A percentile compares a stretch with the other conserved stretches of the same genome.
Conservation (phyloP, 1,140 invertebrate genomes). For the Coboldia fuscipes region DNA sequence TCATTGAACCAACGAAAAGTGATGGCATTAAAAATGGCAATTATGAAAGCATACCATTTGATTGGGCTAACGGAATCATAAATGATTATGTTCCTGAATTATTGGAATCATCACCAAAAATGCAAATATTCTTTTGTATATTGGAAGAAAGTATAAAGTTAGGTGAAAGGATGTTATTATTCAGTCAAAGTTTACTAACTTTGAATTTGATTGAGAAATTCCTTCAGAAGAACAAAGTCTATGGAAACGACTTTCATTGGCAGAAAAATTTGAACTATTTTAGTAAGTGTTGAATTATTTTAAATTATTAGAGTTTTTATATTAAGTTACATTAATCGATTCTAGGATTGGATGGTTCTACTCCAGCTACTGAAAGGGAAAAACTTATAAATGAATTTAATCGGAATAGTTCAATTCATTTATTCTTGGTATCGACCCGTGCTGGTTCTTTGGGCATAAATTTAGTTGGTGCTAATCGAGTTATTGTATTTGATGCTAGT, state of each 20-base stretch:
- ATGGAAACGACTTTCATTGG: conserved; percentile 50
- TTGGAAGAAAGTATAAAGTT: conserved; percentile 68
- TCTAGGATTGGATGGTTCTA: conserved; percentile 79
- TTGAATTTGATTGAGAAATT: conserved; percentile 95
- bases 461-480: conserved; percentile 88
- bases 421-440: conserved; percentile 93
- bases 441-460: conserved; percentile 96
- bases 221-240: conserved; percentile 53
- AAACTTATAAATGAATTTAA: conserved; percentile 97
- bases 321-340: conserved; percentile 4
- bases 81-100: conserved; percentile 70
- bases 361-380: conserved; percentile 79
- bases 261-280: conserved; percentile 74
- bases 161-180: conserved; percentile 85
- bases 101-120: conserved; percentile 90
- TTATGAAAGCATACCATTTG: conserved; percentile 56
- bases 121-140: conserved; percentile 84
- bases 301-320: conserved; percentile 3
- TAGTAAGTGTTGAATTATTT: conserved; percentile 39
- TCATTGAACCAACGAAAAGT: conserved; percentile 12
- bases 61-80: conserved; percentile 69
- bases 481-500: conserved; percentile 93
- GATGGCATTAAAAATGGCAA: conserved; percentile 3
- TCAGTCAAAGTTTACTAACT: conserved; percentile 91
- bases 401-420: conserved; percentile 61